Evolutionary conservation across 2,113 vertebrate species (phyloP).

Genomic region (Monarcha castaneiventris): DNA sequence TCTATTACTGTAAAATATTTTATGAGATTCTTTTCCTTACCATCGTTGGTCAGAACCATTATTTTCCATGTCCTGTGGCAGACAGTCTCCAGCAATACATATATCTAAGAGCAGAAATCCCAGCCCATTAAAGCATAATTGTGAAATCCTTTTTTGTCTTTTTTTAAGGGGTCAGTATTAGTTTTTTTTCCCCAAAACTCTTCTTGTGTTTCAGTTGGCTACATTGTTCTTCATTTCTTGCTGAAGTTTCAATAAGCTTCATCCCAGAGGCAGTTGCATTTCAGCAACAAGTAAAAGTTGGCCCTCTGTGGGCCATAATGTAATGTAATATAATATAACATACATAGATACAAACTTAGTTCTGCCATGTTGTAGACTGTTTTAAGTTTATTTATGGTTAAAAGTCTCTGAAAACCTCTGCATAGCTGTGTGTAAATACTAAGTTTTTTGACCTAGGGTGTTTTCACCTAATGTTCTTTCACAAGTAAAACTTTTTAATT

Average conservation of each 20-base stretch:
- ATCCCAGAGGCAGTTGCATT: conserved; percentile 4
- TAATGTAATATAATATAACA: not conserved
- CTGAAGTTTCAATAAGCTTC: not conserved
- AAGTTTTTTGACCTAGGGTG: not conserved
- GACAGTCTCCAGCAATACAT: not conserved
- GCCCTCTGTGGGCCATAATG: conserved; percentile 2
- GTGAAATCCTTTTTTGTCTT: not conserved
- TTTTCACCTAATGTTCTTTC: not conserved
- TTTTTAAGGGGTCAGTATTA: not conserved
- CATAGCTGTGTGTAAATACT: not conserved
- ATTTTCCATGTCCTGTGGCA: not conserved
- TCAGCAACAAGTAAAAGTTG: conserved; percentile 36
- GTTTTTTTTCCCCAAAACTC: not conserved
- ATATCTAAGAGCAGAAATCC: not conserved
- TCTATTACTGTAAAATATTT: not conserved
- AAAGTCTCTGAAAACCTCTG: not conserved
- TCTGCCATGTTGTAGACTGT: not conserved
- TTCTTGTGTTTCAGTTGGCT: not conserved
- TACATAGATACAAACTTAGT: not conserved
- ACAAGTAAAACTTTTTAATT: not conserved
- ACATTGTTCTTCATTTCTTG: not conserved
- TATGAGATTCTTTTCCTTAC: not conserved
- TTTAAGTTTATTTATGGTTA: not conserved
- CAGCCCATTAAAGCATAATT: not conserved
- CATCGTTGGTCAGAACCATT: not conserved